Evolutionary conservation across 2,797 vertebrate genomes (phyloP), one percentile per base, ranked within the genome.

Genomic region (Heteromormyrus szaboi): DNA sequence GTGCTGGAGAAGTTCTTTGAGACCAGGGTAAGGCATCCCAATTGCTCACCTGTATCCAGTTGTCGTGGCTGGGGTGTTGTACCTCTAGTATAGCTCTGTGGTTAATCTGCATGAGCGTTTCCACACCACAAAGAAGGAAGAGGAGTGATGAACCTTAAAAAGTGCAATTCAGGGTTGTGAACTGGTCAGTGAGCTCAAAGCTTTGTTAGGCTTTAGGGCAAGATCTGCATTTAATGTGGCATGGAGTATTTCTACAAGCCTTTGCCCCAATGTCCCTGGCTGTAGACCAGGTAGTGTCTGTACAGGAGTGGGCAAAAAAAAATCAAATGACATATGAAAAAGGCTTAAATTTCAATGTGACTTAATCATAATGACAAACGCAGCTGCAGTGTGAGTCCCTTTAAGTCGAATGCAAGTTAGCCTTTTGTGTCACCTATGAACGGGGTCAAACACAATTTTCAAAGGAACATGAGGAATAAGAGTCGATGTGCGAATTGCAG

Each of bases 1-100:
- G 97, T 99, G 93, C 93, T 99, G 92, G 98, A 99, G 94, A 99
- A 98, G 92, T 99, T 99, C 95, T 99, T 99, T 92, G 98, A 99
- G 95, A 99, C 98, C 46, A 96, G 98, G 94, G 99, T 99, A 51
- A 48, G n/a, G 37, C 19, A 17, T 46, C 37, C 76, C 19, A 22
- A 46, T 8, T 17, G 5, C 25, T 76, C 33, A 17, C 33, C 33
- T 76, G 41, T 46, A 5, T 11, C 29, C 68, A 22, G 7, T 46
- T 46, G 17, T 81, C 76, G 2, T 46, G 76, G 6, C 76, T 81
- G 17, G 33, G 14, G 2, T n/a, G 37, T 46, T 3, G 7, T 46
- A 4, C 17, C 17, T 79, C 37, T 79, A 72, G 25, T 72, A 37
- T 72, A 17, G 29, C 33, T 72, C 29, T 79, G 68, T 41, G 37